A percentile compares a stretch with the other conserved stretches of the same genome.
Conservation (phyloP, 2,113 vertebrate genomes). For the Numida meleagris region DNA sequence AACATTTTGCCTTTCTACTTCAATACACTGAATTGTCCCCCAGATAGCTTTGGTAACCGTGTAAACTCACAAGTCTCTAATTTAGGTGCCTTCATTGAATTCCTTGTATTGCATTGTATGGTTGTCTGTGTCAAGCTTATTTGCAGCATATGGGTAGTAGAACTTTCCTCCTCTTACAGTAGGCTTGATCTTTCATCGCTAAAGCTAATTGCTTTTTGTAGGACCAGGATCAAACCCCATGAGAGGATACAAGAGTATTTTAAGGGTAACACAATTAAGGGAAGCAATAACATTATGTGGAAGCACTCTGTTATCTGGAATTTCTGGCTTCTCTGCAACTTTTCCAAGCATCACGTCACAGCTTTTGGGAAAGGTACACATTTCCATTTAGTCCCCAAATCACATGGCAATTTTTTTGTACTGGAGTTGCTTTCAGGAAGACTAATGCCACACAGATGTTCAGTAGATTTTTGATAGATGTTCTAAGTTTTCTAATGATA, state of each 20-base stretch:
- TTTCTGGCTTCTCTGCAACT: conserved; percentile 5
- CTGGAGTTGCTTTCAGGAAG: not conserved
- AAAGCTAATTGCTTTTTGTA: not conserved
- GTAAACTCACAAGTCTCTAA: not conserved
- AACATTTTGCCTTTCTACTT: not conserved
- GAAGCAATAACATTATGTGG: conserved; percentile 50
- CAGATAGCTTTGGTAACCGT: not conserved
- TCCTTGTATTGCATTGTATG: not conserved
- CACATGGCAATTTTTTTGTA: not conserved
- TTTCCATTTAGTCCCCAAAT: not conserved
- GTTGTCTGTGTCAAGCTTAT: not conserved
- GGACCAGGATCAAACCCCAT: not conserved
- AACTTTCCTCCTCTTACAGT: not conserved
- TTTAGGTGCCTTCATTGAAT: not conserved
- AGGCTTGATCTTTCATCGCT: not conserved
- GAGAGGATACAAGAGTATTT: not conserved
- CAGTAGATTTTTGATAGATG: not conserved
- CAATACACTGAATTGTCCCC: not conserved
- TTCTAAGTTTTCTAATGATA: not conserved
- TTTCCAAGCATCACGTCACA: conserved; percentile 8
- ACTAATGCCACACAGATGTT: not conserved
- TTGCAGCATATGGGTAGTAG: not conserved
- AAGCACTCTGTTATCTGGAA: conserved; percentile 30
- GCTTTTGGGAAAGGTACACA: conserved; percentile 6
- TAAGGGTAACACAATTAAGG: conserved; percentile 29